phyloP scores from a whole-genome alignment of 2,113 vertebrate species.

The Lamprotornis superbus region DNA sequence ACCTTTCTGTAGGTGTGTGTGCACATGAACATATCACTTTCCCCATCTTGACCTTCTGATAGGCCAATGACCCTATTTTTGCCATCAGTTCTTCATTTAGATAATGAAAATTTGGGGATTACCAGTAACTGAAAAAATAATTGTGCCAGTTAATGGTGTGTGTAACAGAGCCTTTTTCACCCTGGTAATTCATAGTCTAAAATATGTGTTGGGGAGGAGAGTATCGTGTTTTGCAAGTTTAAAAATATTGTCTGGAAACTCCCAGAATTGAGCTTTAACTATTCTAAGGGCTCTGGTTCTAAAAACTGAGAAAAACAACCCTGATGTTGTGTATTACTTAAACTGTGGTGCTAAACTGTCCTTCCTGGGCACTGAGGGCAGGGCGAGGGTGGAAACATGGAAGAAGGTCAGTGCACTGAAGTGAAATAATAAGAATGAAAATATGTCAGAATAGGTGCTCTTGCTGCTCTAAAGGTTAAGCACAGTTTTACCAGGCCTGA shows the following conservation, averaged over 20 bases:
- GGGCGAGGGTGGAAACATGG: background rate
- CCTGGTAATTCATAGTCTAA: background rate
- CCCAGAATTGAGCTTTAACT: background rate
- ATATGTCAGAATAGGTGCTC: background rate
- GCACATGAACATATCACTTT: background rate
- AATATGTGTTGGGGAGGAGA: background rate
- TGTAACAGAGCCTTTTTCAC: background rate
- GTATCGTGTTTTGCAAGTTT: background rate
- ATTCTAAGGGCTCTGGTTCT: background rate
- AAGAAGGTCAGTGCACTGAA: background rate
- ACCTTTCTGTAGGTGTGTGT: background rate
- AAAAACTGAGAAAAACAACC: background rate
- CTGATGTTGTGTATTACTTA: background rate
- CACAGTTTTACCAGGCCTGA: background rate
- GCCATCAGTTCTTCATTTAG: background rate
- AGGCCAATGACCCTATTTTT: background rate
- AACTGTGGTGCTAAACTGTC: background rate
- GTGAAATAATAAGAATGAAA: background rate
- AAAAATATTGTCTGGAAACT: constrained; percentile 23
- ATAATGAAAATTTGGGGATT: constrained; percentile 39
- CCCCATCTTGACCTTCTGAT: background rate
- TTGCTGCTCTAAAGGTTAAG: background rate
- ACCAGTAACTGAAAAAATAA: background rate
- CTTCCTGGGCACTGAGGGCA: background rate
- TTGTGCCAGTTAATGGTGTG: background rate